Base-by-base conservation (phyloP, 2,113 vertebrate species). In the Castor canadensis region DNA sequence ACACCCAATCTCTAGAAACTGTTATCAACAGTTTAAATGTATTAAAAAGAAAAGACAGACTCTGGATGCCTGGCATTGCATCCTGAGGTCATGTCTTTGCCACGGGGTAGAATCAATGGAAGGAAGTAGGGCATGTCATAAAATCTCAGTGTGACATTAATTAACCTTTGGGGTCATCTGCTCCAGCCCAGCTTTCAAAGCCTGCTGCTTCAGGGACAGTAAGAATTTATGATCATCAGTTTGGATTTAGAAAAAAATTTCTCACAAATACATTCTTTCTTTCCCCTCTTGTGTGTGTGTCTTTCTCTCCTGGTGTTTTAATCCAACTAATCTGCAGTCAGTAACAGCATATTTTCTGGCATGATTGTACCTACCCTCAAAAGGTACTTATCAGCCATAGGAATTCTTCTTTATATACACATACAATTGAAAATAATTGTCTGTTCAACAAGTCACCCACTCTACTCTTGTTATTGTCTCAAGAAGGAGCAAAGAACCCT, bases 71-170 rank as follows among this genome's bases (percentile, higher is more conserved):
- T 71, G 20, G 73, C 11, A 81, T 8, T 35, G 32, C 38, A 76
- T 58, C 13, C 80, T 22, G 84, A 96, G 93, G 95, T 96, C 93
- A 52, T 45, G 38, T 87, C 73, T 95, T 91, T 91, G 96, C 79
- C 85, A 83, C 30, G 56, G 52, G 86, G 40, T 4, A n/a, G 47
- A 80, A 49, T 60, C 47, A 28, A 28, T 5, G 38, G 52, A 62
- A 85, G 86, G 87, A 96, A 94, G 60, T 32, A 84, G 38, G 47
- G 52, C 47, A 85, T 49, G 38, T 76, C 83, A 56, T 89, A 67
- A 89, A 95, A 86, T 45, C 64, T 89, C 87, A 93, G 89, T 75
- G 94, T 58, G 84, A 90, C 87, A 64, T 52, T 95, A 87, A 93
- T 95, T 95, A 94, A 90, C 88, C 90, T 92, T 52, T 35, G 49